A percentile compares a stretch with the other conserved stretches of the same genome.
Conservation (phyloP, 1,140 invertebrate genomes). For the Medauroidea extradentata region DNA sequence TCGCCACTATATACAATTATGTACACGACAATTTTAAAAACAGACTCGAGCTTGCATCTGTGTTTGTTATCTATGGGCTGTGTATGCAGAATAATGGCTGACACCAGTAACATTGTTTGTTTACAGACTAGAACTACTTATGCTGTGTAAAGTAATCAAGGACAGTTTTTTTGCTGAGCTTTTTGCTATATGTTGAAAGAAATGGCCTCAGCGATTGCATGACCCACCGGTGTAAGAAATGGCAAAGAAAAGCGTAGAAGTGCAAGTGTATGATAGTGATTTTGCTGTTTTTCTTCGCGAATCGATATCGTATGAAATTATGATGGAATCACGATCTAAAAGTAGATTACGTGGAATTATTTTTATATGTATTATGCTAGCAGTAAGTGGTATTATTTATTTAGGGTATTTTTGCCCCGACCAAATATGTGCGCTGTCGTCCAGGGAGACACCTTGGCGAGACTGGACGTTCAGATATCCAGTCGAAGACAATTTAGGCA, state of each 20-base stretch:
- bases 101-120: no score
- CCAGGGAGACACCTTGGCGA: conserved; percentile 49
- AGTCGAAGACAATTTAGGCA: conserved; percentile 51
- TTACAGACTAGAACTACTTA: no score
- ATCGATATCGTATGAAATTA: conserved; percentile 61
- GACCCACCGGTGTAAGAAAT: conserved; percentile 10
- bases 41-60: no score
- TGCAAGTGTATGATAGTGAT: conserved; percentile 68
- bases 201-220: no score
- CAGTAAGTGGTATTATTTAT: conserved; percentile 75
- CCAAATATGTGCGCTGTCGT: conserved; percentile 72
- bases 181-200: no score
- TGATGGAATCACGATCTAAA: conserved; percentile 65
- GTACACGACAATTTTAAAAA: no score
- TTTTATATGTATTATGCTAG: conserved; percentile 70
- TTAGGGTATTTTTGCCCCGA: conserved; percentile 86
- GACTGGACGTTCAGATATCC: conserved; percentile 37
- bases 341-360: conserved; percentile 65
- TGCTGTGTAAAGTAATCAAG: no score
- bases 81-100: no score
- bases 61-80: no score
- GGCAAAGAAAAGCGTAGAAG: conserved; percentile 62
- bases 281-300: conserved; percentile 61
- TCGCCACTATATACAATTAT: no score
- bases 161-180: no score